Conservation (phyloP, 2,797 vertebrate species). For the Amazona finschi region DNA sequence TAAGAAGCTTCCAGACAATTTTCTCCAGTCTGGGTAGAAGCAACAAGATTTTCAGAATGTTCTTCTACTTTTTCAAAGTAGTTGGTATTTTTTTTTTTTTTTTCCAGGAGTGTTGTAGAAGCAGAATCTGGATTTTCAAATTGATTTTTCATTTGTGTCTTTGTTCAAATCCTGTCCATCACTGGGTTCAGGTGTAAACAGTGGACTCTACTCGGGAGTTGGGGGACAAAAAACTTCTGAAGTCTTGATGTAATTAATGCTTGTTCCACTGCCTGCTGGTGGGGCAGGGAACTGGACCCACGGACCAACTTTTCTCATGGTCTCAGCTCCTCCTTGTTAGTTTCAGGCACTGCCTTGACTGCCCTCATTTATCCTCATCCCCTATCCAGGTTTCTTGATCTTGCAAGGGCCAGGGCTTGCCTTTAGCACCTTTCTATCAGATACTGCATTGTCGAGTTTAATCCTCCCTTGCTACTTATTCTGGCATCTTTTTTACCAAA, state of each 20-base stretch:
- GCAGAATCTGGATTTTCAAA: not conserved
- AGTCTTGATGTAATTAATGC: not conserved
- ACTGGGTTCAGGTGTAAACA: not conserved
- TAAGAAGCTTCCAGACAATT: not conserved
- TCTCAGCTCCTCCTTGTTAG: not conserved
- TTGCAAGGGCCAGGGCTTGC: not conserved
- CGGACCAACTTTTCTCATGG: not conserved
- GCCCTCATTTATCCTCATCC: not conserved
- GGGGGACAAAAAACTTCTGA: not conserved
- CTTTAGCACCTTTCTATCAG: not conserved
- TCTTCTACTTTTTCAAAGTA: not conserved
- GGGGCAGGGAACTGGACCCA: not conserved
- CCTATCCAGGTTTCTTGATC: not conserved
- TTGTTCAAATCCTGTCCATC: not conserved
- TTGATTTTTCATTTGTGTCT: not conserved
- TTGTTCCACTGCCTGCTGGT: not conserved
- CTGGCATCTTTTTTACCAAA: not conserved
- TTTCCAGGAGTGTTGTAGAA: not conserved
- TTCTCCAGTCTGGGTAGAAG: not conserved
- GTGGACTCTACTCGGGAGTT: not conserved
- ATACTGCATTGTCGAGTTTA: not conserved
- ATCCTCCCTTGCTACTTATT: not conserved
- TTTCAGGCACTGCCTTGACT: not conserved
- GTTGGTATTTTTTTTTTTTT: not conserved
- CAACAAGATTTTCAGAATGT: not conserved